Conservation (phyloP, 2,888 invertebrate species). For the Tenodera sinensis region DNA sequence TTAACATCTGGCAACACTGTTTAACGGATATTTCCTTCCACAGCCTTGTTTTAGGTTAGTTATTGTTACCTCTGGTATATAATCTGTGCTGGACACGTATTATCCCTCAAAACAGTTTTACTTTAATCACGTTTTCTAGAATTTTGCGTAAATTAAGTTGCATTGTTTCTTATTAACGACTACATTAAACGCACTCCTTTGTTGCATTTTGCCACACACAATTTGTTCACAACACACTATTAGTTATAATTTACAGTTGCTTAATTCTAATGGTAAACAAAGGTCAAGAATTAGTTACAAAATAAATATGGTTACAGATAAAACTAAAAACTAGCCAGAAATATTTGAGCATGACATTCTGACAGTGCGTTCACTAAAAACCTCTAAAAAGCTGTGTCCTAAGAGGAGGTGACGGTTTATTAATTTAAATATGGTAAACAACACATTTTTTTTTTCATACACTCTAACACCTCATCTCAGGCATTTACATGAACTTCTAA, state of each 20-base stretch:
- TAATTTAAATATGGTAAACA: too few relatives aligned
- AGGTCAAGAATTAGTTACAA: not conserved
- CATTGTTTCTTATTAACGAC: too few relatives aligned
- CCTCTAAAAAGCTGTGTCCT: not conserved
- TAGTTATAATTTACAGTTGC: not conserved
- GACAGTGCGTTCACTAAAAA: not conserved
- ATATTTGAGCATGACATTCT: not conserved
- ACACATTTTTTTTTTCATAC: too few relatives aligned
- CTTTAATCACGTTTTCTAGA: not conserved
- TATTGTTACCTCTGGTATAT: not conserved
- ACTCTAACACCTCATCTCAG: not conserved
- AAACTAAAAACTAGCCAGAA: not conserved
- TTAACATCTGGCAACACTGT: not conserved
- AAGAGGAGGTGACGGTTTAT: not conserved
- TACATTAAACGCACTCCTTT: not conserved
- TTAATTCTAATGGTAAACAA: not conserved
- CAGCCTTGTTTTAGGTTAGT: not conserved
- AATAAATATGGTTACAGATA: not conserved
- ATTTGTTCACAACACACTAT: not conserved
- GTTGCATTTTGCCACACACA: not conserved
- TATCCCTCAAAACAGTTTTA: not conserved
- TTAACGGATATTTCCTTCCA: not conserved
- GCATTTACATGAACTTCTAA: not conserved
- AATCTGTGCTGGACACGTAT: not conserved
- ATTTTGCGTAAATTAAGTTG: too few relatives aligned